phyloP scores from a whole-genome alignment of 2,113 vertebrate species.

The Carollia perspicillata region DNA sequence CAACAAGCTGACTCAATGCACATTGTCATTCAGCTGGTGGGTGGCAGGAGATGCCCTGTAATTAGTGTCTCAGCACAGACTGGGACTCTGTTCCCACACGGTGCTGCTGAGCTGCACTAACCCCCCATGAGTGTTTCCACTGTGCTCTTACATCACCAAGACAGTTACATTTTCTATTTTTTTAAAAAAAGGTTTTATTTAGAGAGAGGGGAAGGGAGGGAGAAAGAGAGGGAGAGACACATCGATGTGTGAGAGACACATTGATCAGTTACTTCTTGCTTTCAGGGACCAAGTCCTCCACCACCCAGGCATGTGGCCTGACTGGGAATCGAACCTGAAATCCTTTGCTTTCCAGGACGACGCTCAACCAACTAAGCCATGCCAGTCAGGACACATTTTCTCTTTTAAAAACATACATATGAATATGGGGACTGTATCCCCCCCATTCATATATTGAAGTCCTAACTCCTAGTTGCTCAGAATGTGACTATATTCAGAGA shows the following conservation, averaged over 20 bases:
- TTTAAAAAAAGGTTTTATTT: too few species aligned
- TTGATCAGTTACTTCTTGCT: too few species aligned
- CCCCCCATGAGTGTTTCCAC: too few species aligned
- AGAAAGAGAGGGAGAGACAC: too few species aligned
- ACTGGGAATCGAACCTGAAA: too few species aligned
- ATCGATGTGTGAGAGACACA: too few species aligned
- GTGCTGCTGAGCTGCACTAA: background rate
- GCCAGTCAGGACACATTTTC: background rate
- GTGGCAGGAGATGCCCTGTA: background rate
- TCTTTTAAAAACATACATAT: background rate
- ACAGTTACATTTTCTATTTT: background rate
- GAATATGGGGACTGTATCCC: background rate
- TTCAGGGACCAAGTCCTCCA: too few species aligned
- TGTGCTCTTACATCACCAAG: background rate
- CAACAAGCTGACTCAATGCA: accelerated
- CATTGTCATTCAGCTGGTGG: accelerated
- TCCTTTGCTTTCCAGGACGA: too few species aligned
- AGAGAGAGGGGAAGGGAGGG: too few species aligned
- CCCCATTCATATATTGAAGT: background rate
- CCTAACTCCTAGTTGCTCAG: background rate
- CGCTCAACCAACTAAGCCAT: too few species aligned
- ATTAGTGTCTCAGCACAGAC: background rate
- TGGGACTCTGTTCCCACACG: background rate
- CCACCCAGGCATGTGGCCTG: too few species aligned
- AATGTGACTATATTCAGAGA: background rate